Conservation (phyloP, 2,113 vertebrate genomes). For the Procapra przewalskii region DNA sequence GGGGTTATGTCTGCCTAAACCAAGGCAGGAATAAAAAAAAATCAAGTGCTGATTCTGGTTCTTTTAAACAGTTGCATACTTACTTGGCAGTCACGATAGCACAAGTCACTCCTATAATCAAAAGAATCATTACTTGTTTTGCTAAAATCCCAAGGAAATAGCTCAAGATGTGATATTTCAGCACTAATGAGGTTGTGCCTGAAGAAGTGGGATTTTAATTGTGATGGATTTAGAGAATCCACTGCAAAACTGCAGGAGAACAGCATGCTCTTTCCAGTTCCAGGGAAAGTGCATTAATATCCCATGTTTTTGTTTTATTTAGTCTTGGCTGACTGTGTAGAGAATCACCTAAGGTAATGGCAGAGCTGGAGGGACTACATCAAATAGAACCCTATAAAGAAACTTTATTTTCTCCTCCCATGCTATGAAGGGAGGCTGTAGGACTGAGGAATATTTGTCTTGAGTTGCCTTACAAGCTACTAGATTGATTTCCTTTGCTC, state of each 20-base stretch:
- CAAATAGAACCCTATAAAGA: conserved; percentile 67
- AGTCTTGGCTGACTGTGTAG: conserved; percentile 75
- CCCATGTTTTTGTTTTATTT: conserved; percentile 81
- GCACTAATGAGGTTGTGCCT: conserved; percentile 49
- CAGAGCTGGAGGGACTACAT: conserved; percentile 68
- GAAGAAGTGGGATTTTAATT: conserved; percentile 69
- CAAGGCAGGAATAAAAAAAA: neutral
- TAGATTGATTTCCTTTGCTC: conserved; percentile 57
- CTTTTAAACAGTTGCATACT: conserved; percentile 18
- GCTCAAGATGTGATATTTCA: conserved; percentile 51
- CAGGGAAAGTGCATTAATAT: conserved; percentile 74
- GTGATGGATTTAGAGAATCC: conserved; percentile 62
- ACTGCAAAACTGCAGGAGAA: conserved; percentile 64
- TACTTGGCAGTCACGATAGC: conserved; percentile 33
- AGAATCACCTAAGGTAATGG: conserved; percentile 80
- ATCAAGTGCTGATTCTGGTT: neutral
- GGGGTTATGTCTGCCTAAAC: neutral
- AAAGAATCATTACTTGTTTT: conserved; percentile 67
- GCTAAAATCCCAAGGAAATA: conserved; percentile 59
- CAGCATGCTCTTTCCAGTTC: conserved; percentile 47
- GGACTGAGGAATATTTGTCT: conserved; percentile 66
- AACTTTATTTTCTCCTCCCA: conserved; percentile 69
- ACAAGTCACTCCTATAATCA: conserved; percentile 57
- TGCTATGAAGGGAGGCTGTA: conserved; percentile 43
- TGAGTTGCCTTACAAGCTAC: conserved; percentile 58